Evolutionary conservation across 2,113 vertebrate species (phyloP).

Genomic region (Orcinus orca): DNA sequence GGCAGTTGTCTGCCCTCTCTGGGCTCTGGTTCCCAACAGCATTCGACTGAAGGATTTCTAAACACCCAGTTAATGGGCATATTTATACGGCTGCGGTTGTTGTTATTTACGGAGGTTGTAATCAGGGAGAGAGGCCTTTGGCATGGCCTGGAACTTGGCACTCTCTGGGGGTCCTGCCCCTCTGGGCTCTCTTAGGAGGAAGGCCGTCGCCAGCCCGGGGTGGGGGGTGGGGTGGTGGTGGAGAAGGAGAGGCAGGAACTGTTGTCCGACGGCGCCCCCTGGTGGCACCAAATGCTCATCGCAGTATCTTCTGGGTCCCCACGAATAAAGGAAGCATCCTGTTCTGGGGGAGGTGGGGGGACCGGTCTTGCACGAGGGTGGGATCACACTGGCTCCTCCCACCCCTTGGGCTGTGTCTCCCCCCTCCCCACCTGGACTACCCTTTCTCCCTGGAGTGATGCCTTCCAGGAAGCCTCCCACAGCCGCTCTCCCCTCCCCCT

Average conservation of each 20-base stretch:
- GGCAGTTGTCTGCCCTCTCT: neutral
- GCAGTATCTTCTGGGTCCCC: neutral
- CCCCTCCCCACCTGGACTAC: neutral
- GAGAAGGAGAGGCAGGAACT: neutral
- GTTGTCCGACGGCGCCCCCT: neutral
- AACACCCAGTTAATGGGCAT: neutral
- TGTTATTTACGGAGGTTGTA: neutral
- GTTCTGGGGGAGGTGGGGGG: neutral
- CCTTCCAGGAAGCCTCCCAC: neutral
- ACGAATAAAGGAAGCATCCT: neutral
- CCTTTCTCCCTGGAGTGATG: neutral
- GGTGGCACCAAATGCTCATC: neutral
- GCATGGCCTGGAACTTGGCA: neutral
- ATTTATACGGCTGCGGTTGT: neutral
- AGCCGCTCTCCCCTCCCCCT: no score
- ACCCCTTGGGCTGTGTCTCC: no score
- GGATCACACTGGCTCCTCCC: neutral
- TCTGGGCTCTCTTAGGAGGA: no score
- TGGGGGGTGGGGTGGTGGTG: accelerated
- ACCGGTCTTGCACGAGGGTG: neutral
- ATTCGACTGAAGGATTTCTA: accelerated
- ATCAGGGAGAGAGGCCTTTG: neutral
- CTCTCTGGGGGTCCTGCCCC: neutral
- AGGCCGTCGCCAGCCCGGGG: neutral
- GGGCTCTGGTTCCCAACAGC: neutral